Conservation (phyloP, 2,113 vertebrate genomes). For the Phoenicopterus ruber region DNA sequence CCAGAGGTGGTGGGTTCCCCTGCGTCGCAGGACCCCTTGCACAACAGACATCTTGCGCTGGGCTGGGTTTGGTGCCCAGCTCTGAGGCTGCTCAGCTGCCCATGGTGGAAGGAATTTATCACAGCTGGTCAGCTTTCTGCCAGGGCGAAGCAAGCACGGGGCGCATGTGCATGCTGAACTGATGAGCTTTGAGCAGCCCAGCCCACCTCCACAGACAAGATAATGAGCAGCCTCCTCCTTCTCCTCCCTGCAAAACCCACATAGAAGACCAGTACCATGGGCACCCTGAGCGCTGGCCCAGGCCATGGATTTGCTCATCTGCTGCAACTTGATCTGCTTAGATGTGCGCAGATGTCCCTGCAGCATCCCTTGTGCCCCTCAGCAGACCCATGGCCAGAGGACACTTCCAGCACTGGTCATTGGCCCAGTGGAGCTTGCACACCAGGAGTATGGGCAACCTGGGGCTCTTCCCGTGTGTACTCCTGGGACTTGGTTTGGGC, state of each 20-base stretch:
- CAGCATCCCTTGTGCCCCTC: rapidly evolving
- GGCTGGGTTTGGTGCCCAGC: not conserved
- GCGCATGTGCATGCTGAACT: not conserved
- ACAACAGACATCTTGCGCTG: not conserved
- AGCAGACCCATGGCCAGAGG: not conserved
- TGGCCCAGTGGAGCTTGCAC: not conserved
- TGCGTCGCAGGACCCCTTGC: not conserved
- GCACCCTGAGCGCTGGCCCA: not conserved
- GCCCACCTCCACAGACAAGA: not conserved
- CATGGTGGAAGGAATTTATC: not conserved
- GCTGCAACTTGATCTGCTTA: not conserved
- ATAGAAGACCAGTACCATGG: not conserved
- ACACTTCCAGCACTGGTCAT: not conserved
- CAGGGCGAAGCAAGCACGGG: not conserved
- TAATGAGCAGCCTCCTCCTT: not conserved
- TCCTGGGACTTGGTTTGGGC: not conserved
- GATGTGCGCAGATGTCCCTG: not conserved
- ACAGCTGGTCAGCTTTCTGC: not conserved
- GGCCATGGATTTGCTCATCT: not conserved
- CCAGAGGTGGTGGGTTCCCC: not conserved
- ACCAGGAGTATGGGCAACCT: not conserved
- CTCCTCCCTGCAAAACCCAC: not conserved
- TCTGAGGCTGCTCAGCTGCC: not conserved
- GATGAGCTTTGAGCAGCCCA: not conserved
- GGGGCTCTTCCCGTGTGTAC: rapidly evolving